Base-by-base conservation (phyloP, 2,888 invertebrate species). In the Drosophila neotestacea region DNA sequence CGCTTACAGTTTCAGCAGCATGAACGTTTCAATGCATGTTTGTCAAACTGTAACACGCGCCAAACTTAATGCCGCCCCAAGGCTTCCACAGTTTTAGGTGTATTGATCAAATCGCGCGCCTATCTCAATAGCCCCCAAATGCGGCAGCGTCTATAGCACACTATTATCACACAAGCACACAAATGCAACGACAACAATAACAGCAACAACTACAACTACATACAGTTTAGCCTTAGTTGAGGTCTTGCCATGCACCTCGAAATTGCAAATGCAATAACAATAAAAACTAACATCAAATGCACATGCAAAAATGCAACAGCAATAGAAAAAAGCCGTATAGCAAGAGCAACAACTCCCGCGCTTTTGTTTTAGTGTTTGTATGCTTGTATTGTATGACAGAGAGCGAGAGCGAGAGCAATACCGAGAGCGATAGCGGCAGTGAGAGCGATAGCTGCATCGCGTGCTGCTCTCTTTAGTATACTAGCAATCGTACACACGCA, bases 221-320 rank as follows among this genome's bases (percentile, higher is more conserved):
- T 42, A 22, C 70, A 75, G 68, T 85, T 85, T 86, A 86, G 85
- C 85, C 85, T 85, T 85, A 86, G 87, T 87, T 83, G 85, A 87
- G 85, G 87, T 85, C 85, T 85, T 79, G 83, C 79, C 79, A 83
- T 85, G 85, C 85, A 86, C 85, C 87, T 85, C 85, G 85, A 85
- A 85, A 81, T 78, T 54, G 81, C 74, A 72, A 80, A 80, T 72
- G 81, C 77, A 86, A 74, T 66, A 70, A 73, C 70, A 64, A 77
- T 64, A 76, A 71, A 76, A 82, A 68, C 74, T 74, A 69, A 73
- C 70, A 76, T 51, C 74, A 64, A 75, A 77, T 78, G 79, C 79
- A 77, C 79, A 79, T 77, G 79, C 63, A 77, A 64, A 79, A 79
- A 70, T 70, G 77, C 70, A 77, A 76, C 27, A 72, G 72, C 76